phyloP scores from a whole-genome alignment of 1,140 invertebrate species.

The Scaptomyza pallida region DNA sequence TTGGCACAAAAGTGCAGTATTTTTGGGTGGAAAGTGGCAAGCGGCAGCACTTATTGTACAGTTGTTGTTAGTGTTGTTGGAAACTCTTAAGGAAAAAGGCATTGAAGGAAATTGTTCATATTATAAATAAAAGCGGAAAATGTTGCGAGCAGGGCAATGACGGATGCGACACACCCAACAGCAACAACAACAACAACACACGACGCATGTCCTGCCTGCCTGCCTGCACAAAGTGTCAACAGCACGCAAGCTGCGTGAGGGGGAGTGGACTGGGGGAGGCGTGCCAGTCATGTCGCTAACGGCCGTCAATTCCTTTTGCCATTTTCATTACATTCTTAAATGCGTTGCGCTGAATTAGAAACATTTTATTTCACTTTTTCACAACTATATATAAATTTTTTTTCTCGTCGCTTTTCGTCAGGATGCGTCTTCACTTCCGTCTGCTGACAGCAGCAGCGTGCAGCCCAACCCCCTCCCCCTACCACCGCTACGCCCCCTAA shows the following conservation, averaged over 20 bases:
- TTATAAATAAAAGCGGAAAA: conserved; percentile 81
- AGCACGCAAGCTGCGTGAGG: conserved; percentile 18
- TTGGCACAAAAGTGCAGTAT: conserved; percentile 55
- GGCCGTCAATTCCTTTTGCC: conserved; percentile 55
- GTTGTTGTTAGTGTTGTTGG: conserved; percentile 3
- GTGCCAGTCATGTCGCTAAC: conserved; percentile 26
- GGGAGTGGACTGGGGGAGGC: conserved; percentile 18
- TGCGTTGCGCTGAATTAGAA: conserved; percentile 76
- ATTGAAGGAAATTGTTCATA: conserved; percentile 76
- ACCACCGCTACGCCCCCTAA: too few relatives aligned
- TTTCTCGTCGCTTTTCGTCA: conserved; percentile 36
- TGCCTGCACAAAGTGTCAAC: conserved; percentile 63
- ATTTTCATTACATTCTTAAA: conserved; percentile 79
- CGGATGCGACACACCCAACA: conserved; percentile 60
- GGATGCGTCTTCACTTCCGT: conserved; percentile 26
- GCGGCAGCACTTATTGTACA: conserved; percentile 64
- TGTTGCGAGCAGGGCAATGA: conserved; percentile 74
- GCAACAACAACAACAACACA: too few relatives aligned
- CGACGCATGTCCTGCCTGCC: conserved; percentile 63
- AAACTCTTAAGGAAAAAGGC: conserved; percentile 40
- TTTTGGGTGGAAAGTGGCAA: conserved; percentile 68
- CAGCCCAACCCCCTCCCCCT: not conserved
- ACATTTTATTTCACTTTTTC: conserved; percentile 50
- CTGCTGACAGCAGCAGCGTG: conserved; percentile 11
- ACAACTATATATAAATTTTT: conserved; percentile 24